These are phyloP conservation scores for Desoria tigrina DNA, from an alignment of 2,888 invertebrate genomes.

Conservation along the genomic window DNA sequence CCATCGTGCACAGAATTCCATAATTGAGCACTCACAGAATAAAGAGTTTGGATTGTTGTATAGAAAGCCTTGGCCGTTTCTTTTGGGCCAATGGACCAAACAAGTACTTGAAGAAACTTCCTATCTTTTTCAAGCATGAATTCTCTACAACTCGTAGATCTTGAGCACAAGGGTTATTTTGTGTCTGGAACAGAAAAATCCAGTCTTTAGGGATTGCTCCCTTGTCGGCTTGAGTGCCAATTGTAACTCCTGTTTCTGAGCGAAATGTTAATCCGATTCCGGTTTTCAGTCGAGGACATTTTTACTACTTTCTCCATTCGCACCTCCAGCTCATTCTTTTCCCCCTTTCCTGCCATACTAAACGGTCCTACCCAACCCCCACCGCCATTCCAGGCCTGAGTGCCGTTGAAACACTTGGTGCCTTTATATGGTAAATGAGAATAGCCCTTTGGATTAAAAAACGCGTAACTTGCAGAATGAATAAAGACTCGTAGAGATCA, in stretches of 20 bases:
- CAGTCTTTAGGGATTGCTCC: background rate
- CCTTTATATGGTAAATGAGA: too few species aligned
- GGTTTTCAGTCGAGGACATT: background rate
- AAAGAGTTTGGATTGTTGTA: too few species aligned
- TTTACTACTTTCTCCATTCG: conserved; percentile 5
- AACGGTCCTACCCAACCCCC: too few species aligned
- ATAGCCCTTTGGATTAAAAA: too few species aligned
- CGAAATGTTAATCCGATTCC: conserved; percentile 2
- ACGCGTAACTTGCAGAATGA: too few species aligned
- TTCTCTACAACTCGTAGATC: background rate
- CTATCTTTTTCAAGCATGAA: background rate
- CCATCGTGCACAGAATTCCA: conserved; percentile 50
- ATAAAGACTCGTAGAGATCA: too few species aligned
- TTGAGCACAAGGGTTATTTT: conserved; percentile 14
- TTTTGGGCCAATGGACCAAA: too few species aligned
- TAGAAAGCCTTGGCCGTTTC: too few species aligned
- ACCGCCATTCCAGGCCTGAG: too few species aligned
- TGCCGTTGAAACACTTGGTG: too few species aligned
- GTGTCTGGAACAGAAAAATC: conserved; percentile 19
- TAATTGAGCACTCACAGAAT: conserved; percentile 42
- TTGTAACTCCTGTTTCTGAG: conserved; percentile 4
- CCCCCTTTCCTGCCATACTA: too few species aligned
- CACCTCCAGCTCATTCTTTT: too few species aligned
- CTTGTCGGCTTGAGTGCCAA: conserved; percentile 9
- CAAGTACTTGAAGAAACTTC: background rate